phyloP scores from a whole-genome alignment of 2,797 vertebrate genomes.

The Galagoides demidoff region DNA sequence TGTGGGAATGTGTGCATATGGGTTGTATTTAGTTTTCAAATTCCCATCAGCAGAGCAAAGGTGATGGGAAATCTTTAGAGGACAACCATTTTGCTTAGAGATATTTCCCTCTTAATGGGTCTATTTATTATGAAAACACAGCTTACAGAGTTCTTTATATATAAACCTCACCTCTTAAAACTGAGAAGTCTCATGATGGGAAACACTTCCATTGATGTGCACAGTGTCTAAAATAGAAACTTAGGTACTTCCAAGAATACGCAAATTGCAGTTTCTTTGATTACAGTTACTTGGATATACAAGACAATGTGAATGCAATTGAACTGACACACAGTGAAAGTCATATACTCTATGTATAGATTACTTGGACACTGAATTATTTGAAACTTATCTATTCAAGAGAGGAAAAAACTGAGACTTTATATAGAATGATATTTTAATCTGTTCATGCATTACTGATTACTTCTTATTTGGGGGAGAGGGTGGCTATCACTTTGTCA shows the following conservation, averaged over 20 bases:
- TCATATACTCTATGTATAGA: slow-evolving; percentile 2
- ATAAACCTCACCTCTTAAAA: slow-evolving; percentile 80
- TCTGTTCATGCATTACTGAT: slow-evolving; percentile 89
- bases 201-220: slow-evolving; percentile 77
- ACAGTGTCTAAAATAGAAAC: slow-evolving; percentile 80
- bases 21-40: slow-evolving; percentile 52
- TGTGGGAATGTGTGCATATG: neutral
- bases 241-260: slow-evolving; percentile 80
- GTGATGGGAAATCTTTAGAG: slow-evolving; percentile 65
- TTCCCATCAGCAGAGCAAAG: slow-evolving; percentile 64
- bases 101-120: slow-evolving; percentile 59
- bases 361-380: slow-evolving; percentile 68
- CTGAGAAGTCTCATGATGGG: slow-evolving; percentile 79
- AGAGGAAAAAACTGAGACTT: slow-evolving; percentile 74
- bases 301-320: slow-evolving; percentile 48
- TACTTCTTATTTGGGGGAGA: slow-evolving; percentile 78
- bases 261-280: slow-evolving; percentile 75
- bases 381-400: slow-evolving; percentile 81
- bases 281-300: slow-evolving; percentile 62
- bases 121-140: slow-evolving; percentile 79
- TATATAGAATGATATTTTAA: slow-evolving; percentile 86
- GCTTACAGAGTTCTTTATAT: slow-evolving; percentile 73
- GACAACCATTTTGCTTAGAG: slow-evolving; percentile 65
- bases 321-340: slow-evolving; percentile 39
- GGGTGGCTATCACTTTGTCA: slow-evolving; percentile 86